Conservation (phyloP, 1,140 invertebrate species). For the Drosophila paulistorum region DNA sequence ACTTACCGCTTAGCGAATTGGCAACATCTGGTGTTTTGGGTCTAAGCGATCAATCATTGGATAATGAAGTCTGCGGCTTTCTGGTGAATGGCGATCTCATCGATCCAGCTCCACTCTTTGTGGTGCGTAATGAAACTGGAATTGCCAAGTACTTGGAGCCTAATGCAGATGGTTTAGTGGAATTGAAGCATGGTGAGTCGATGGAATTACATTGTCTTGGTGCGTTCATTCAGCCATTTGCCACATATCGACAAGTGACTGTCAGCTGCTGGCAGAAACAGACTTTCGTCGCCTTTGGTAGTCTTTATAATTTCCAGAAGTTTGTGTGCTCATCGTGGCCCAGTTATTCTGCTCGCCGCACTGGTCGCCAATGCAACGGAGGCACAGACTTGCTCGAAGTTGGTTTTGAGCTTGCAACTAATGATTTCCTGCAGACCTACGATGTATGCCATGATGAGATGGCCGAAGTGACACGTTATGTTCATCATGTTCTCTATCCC, state of each 20-base stretch:
- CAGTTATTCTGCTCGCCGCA: slow-evolving; percentile 69
- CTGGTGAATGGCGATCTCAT: slow-evolving; percentile 62
- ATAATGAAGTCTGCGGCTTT: slow-evolving; percentile 46
- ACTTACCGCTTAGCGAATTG: slow-evolving; percentile 70
- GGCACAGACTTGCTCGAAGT: slow-evolving; percentile 74
- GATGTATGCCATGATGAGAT: slow-evolving; percentile 83
- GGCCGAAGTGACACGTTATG: slow-evolving; percentile 79
- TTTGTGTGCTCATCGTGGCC: slow-evolving; percentile 74
- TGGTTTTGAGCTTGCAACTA: slow-evolving; percentile 64
- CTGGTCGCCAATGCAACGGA: slow-evolving; percentile 67
- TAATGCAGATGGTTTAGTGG: slow-evolving; percentile 46
- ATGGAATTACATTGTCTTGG: slow-evolving; percentile 69
- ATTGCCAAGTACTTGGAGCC: slow-evolving; percentile 58
- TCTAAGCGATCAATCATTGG: slow-evolving; percentile 30
- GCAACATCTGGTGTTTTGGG: slow-evolving; percentile 55
- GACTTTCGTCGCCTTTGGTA: slow-evolving; percentile 56
- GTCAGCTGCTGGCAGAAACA: slow-evolving; percentile 59
- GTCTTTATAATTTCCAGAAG: slow-evolving; percentile 59
- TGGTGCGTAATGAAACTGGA: slow-evolving; percentile 37
- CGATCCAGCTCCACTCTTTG: slow-evolving; percentile 63
- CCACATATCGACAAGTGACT: slow-evolving; percentile 33
- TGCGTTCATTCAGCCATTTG: slow-evolving; percentile 49
- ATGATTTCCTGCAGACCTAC: slow-evolving; percentile 79
- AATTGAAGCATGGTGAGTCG: slow-evolving; percentile 54
- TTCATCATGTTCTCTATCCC: slow-evolving; percentile 77